Base-by-base conservation (phyloP, 2,113 vertebrate species). In the Centropus bengalensis region DNA sequence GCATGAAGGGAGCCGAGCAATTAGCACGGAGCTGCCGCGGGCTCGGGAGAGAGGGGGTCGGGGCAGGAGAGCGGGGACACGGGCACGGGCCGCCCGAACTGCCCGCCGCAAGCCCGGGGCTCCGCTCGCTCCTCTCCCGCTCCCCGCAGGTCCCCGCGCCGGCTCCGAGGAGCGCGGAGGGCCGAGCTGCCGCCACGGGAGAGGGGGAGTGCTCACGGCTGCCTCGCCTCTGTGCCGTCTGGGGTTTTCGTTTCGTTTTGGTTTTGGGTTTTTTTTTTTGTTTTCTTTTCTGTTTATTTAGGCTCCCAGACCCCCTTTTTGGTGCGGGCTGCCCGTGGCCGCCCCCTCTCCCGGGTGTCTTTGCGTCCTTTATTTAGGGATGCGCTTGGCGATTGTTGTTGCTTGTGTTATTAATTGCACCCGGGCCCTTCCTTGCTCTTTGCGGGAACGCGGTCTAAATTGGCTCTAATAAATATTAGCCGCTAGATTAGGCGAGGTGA, bases 401-500 rank as follows among this genome's bases (percentile, higher is more conserved):
- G 97, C 97, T 96, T 97, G 75, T 96, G 97, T 98, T 98, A 98
- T 98, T 98, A 98, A 98, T 98, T 98, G 98, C 97, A 95, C 97
- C 87, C 91, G 73, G 97, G 97, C 96, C 96, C 98, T 96, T 96
- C 97, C 96, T 95, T 97, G 98, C 97, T 98, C 97, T 98, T 97
- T 97, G 97, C 95, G 94, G 95, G 97, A 97, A 96, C 97, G 96
- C 92, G 95, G 92, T 97, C 97, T 98, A 99, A 99, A 99, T 99
- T 99, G 99, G 98, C 98, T 98, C 99, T 99, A 99, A 99, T 99
- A 99, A 99, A 99, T 99, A 99, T 99, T 99, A 99, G 98, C 98
- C 98, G 98, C 98, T 98, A 99, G 99, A 99, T 99, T 99, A 99
- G 99, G 98, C 98, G 99, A 98, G 98, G 98, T 98, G 98, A 99